Base-by-base conservation (phyloP, 1,140 invertebrate genomes). In the Adelges cooleyi region DNA sequence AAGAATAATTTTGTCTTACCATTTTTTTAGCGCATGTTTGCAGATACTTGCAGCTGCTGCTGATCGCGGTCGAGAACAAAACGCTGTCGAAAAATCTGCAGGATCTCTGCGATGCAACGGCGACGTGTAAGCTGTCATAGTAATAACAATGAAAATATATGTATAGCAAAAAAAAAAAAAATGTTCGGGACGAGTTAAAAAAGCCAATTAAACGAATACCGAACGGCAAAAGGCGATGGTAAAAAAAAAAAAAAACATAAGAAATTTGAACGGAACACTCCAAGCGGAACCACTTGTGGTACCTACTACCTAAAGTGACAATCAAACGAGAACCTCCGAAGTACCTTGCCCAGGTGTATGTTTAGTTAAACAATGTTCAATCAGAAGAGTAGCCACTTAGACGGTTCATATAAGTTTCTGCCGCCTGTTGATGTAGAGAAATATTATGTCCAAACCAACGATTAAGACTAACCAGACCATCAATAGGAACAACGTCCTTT, bases 161-260 rank as follows among this genome's bases (percentile, higher is more conserved):
- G 20, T 18, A 46, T 20, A 20, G n/a, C n/a, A n/a, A n/a, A n/a
- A n/a, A 11, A 33, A 5, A 6, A 33, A 33, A 33, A 33, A 33
- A 33, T 15, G 6, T 5, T 5, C 15, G 9, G 23, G 36, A 59
- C 23, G 38, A 59, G 54, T 59, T 59, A 59, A 59, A 59, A 44
- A 29, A n/a, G 23, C 40, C 54, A 59, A 59, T 59, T 59, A 59
- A 59, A 59, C 22, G 36, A 27, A 40, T 46, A 59, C 40, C 11
- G 17, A 23, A 13, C 5, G 20, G 44, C 22, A 23, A 49, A 23
- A 2, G n/a, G 23, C 8, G 1, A 9, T 25, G 27, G n/a, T 36
- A 33, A 20, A 17, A 52, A 1, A 33, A 52, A n/a, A 33, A 11
- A 18, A 15, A 10, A 33, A 52, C 11, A 52, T 33, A 33, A 52